Base-by-base conservation (phyloP, 2,888 invertebrate species). In the Chesias legatella region DNA sequence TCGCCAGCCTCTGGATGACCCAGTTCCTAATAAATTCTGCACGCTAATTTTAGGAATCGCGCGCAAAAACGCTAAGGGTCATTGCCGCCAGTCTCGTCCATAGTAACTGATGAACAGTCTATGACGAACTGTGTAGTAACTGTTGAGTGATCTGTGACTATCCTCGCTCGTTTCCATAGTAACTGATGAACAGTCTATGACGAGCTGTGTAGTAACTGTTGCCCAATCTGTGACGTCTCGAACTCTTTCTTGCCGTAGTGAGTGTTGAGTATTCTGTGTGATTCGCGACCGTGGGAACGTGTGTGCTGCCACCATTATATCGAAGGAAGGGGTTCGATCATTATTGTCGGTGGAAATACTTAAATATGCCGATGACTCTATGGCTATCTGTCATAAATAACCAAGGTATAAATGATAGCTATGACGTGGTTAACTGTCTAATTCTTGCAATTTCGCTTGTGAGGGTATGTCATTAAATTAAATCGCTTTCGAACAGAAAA, bases 21-120 rank as follows among this genome's bases (percentile, higher is more conserved):
- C 35, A 47, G 28, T 38, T 47, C 31, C 33, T 28, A 17, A 17
- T 17, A 17, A 26, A 26, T 3, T 9, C 10, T 10, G 26, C 26
- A 10, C 26, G 34, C 46, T 42, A 38, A 47, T 42, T 38, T 47
- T 47, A 46, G 46, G 42, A 42, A 32, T 22, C 21, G 46, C 41
- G 46, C 38, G 42, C 37, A 46, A 46, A 42, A 28, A 11, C 7
- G 27, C 33, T 42, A 37, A 32, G 34, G 42, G 33, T 35, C 38
- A 29, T 22, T 42, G 42, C 22, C 33, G 10, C 39, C 10, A 26
- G 25, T 10, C 31, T 3, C 10, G 20, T 34, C 23, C 10, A 35
- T 40, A 36, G 30, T 32, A 32, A 45, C 45, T 33, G 9, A 23
- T 27, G 27, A 17, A 8, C 33, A n/a, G 17, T 26, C 23, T 39